Base-by-base conservation (phyloP, 2,797 vertebrate genomes). In the Manis javanica region DNA sequence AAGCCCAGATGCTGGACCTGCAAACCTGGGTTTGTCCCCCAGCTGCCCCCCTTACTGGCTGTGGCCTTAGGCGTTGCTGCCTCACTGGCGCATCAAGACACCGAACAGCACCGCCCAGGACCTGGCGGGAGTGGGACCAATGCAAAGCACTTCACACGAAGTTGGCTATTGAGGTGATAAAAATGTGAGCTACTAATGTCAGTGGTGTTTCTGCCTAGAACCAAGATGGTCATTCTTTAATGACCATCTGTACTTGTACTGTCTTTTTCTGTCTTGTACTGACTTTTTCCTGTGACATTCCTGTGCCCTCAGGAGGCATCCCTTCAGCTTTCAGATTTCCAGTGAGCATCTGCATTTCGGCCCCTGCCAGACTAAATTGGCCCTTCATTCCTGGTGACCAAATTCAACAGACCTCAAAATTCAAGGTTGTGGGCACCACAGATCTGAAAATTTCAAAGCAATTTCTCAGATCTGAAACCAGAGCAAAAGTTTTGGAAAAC, bases 391-490 rank as follows among this genome's bases (percentile, higher is more conserved):
- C 94, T 42, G 68, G 51, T 83, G 31, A 83, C 64, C 88, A 83
- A 90, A 51, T 64, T 66, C 69, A 92, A 74, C 18, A 77, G 15
- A 86, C 23, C 21, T 91, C 39, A 57, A 96, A 90, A 87, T 69
- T 93, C 93, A 94, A 90, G 55, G 19, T 0, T 53, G 29, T 5
- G 6, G 61, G 49, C 75, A 91, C 29, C 77, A 77, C 0, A 39
- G 18, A 83, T 14, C 46, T 64, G 63, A 97, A 63, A 68, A 55
- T 77, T 69, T 63, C 29, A 49, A 84, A 51, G 5, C 0, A 4
- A 14, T 82, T 77, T 93, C 68, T n/a, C 63, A n/a, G 49, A 23
- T 83, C 72, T 94, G 57, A 88, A 96, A 92, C 85, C 42, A 88
- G 21, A 64, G 34, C 42, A 59, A 71, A 88, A 55, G 16, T 6